A percentile compares a stretch with the other conserved stretches of the same genome.
Evolutionary conservation across 2,797 vertebrate genomes (phyloP).

Genomic region (Heliangelus exortis): DNA sequence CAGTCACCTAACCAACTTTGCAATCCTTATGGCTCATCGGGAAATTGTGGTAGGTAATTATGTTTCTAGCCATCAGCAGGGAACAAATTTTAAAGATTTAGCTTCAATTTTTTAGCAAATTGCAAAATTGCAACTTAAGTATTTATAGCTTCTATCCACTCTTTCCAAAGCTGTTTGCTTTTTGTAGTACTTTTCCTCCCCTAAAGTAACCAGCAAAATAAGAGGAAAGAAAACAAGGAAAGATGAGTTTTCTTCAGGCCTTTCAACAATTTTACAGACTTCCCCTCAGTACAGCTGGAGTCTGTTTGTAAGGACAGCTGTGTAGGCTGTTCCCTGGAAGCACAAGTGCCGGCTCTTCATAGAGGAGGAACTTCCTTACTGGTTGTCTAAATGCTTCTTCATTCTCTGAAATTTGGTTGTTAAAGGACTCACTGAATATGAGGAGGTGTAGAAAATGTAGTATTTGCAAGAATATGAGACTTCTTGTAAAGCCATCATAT

Average conservation of each 20-base stretch:
- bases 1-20: slow-evolving; percentile 98
- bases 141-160: background rate
- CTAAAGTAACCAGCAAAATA: background rate
- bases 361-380: background rate
- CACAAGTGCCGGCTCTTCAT: background rate
- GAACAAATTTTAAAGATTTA: slow-evolving; percentile 31
- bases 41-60: slow-evolving; percentile 88
- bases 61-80: slow-evolving; percentile 34
- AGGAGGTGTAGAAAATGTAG: background rate
- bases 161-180: background rate
- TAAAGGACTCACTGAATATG: background rate
- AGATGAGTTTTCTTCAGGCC: background rate
- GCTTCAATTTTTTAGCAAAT: background rate
- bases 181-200: background rate
- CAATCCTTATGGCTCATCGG: slow-evolving; percentile 96
- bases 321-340: background rate
- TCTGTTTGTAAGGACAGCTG: background rate
- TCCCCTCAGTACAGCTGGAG: background rate
- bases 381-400: background rate
- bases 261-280: background rate
- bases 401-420: background rate
- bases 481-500: background rate
- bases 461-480: background rate
- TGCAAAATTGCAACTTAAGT: background rate
- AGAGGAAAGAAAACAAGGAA: background rate